Evolutionary conservation across 2,113 vertebrate genomes (phyloP), one percentile per base, ranked within the genome.

Genomic region (Ptyas mucosa): DNA sequence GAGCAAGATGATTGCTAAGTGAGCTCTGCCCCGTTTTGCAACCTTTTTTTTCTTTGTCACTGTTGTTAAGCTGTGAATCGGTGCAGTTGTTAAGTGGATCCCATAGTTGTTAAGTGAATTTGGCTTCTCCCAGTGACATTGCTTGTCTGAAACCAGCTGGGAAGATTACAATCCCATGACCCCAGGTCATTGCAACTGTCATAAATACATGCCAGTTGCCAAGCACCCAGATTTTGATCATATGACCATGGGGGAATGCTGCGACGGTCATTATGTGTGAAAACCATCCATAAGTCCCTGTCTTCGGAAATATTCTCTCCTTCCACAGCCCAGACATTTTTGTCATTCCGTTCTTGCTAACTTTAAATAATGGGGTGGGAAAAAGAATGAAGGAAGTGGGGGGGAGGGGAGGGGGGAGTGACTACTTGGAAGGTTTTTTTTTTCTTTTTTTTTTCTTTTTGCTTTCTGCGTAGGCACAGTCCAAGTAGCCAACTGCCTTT

Each of bases 331-430:
- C 29, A 21, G 12, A 12, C 49, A 64, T 49, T 58, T 46, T 90
- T 39, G 55, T 55, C n/a, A 18, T 39, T 86, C 34, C 29, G 29
- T 57, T 55, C 39, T 57, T 53, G 14, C n/a, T n/a, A 55, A 20
- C 0, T 20, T 49, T 85, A 57, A 85, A 64, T 7, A 85, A 49
- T 29, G 52, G 9, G 46, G 24, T 49, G 46, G 46, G 57, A 29
- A 54, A 53, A 43, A 29, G 55, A 58, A 90, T 58, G 53, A 85
- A 43, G 55, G 58, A 90, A 94, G 34, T 89, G 24, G 39, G 0
- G 0, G 1, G 29, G 0, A 46, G 0, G 43, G 43, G 3, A 4
- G 0, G 0, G n/a, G 0, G 0, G 39, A 23, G 24, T 64, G 91
- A 89, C 54, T 69, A 69, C 55, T 39, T 69, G 93, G 64, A 89